phyloP scores from a whole-genome alignment of 92 coral and sea anemone genomes.

The Galaxea fascicularis region DNA sequence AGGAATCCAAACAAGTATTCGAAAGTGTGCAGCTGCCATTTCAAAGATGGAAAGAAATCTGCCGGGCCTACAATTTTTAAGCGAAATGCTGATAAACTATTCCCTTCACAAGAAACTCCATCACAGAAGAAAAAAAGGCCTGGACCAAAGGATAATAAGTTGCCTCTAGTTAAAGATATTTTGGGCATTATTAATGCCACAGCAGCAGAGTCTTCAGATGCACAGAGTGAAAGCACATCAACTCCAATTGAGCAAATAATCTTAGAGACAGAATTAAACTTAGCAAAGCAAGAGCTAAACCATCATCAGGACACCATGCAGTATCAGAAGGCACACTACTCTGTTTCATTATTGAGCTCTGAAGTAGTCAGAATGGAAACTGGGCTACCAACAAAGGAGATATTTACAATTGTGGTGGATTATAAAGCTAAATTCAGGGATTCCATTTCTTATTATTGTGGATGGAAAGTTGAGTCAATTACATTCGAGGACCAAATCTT shows the following conservation, averaged over 20 bases:
- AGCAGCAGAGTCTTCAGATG: not conserved
- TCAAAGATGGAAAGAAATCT: slow-evolving; percentile 39
- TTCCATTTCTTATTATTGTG: slow-evolving; percentile 27
- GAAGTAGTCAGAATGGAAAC: slow-evolving; percentile 52
- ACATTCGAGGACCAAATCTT: slow-evolving; percentile 47
- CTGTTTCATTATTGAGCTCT: slow-evolving; percentile 40
- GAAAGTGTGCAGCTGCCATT: slow-evolving; percentile 45
- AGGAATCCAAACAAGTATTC: slow-evolving; percentile 19
- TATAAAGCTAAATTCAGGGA: slow-evolving; percentile 36
- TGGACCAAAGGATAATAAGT: not conserved
- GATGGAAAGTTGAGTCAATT: slow-evolving; percentile 48
- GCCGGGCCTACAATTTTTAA: slow-evolving; percentile 43
- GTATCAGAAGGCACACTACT: slow-evolving; percentile 40
- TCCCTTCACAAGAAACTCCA: slow-evolving; percentile 12
- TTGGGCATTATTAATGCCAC: no score
- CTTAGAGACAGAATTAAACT: slow-evolving; percentile 53
- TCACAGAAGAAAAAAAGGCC: slow-evolving; percentile 25
- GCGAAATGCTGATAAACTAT: slow-evolving; percentile 36
- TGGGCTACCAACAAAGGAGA: slow-evolving; percentile 13
- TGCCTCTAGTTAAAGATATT: not conserved
- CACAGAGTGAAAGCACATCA: not conserved
- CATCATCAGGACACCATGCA: not conserved
- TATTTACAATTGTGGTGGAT: slow-evolving; percentile 25
- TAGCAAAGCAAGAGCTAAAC: slow-evolving; percentile 38
- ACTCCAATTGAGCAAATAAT: slow-evolving; percentile 30